Base-by-base conservation (phyloP, 2,888 invertebrate genomes). In the Drepanosiphum platanoidis region DNA sequence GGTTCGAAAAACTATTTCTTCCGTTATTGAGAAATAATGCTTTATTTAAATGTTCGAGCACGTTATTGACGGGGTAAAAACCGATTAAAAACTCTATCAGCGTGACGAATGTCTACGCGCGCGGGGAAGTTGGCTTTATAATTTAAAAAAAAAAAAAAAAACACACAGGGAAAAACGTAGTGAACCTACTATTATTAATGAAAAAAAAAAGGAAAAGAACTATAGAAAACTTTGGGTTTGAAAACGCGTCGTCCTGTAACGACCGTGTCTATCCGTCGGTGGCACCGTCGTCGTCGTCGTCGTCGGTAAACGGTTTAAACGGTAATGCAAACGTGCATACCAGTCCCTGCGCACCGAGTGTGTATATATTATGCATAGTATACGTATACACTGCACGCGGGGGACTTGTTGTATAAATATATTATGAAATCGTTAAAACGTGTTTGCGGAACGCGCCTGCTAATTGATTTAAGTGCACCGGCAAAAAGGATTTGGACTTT, bases 341-440 rank as follows among this genome's bases (percentile, higher is more conserved):
- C 3, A 61, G 61, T 61, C 7, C 13, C 9, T n/a, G 52, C 52
- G 22, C 7, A 61, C 42, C 11, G 5, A 42, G n/a, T 52, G 22
- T 1, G 52, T 52, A 52, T 52, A 52, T 2, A 46, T 15, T n/a
- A 3, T 46, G 9, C 9, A 15, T 15, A 46, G 11, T 22, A 22
- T 58, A 58, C n/a, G n/a, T 58, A 42, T 22, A 58, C 18, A 27
- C 5, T 27, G 27, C 66, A 8, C 52, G 74, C 22, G 27, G 32
- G 46, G 46, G 30, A 74, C 74, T 46, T 22, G n/a, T 32, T 22
- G 34, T 34, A 34, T 74, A 74, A 74, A 74, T 72, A 72, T 71
- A 74, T 74, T 32, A 74, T 74, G 52, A 74, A 74, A 74, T 34
- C 74, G 52, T 74, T 74, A 52, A 74, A 74, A 74, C 74, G 52